phyloP scores from a whole-genome alignment of 2,888 invertebrate species.

The Limnephilus auricula region DNA sequence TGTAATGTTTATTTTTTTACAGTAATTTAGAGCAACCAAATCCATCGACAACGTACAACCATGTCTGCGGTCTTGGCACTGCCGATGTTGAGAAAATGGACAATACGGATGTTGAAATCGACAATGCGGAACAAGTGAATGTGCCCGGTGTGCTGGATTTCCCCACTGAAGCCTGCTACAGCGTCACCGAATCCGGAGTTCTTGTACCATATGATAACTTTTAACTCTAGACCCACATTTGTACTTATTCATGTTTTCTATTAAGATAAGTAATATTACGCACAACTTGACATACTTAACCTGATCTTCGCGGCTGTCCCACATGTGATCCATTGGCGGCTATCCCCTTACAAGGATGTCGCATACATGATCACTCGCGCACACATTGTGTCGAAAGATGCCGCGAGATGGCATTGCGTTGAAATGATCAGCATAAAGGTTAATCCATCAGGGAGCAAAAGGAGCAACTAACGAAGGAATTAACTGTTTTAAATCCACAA shows the following conservation, averaged over 20 bases:
- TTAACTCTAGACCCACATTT: not conserved
- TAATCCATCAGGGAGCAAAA: too few species aligned
- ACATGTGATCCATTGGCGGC: too few species aligned
- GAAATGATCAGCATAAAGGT: too few species aligned
- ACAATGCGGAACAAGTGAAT: not conserved
- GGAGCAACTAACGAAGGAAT: not conserved
- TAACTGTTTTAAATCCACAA: not conserved
- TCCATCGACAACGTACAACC: not conserved
- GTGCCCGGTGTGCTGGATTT: conserved; percentile 48
- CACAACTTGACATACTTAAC: too few species aligned
- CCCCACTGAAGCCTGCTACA: conserved; percentile 71
- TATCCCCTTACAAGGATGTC: too few species aligned
- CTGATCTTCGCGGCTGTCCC: too few species aligned
- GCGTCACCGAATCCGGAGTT: conserved; percentile 72
- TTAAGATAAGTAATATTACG: too few species aligned
- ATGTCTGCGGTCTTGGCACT: not conserved
- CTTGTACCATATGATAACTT: conserved; percentile 69
- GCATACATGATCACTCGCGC: too few species aligned
- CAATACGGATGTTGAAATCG: conserved; percentile 4
- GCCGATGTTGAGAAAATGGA: conserved; percentile 68
- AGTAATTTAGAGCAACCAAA: conserved; percentile 38
- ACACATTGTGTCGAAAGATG: too few species aligned
- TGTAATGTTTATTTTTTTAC: conserved; percentile 28
- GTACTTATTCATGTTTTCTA: not conserved
- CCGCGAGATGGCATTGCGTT: too few species aligned